Conservation (phyloP, 2,113 vertebrate species). For the Scytalopus superciliaris region DNA sequence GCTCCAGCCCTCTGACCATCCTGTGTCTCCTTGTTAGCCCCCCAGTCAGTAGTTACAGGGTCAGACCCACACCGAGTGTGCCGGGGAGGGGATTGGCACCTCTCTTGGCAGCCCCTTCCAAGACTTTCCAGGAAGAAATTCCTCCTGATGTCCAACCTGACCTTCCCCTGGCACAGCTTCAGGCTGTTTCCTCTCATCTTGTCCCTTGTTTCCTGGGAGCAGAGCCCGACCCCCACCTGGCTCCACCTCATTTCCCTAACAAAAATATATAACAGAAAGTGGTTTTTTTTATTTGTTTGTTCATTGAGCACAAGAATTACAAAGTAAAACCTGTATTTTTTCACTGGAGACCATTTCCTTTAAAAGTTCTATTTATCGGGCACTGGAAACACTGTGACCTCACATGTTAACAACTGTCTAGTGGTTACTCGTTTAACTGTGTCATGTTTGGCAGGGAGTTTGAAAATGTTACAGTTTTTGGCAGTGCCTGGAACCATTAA, state of each 20-base stretch:
- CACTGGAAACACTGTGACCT: not conserved
- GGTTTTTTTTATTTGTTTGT: too few relatives aligned
- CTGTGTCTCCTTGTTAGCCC: not conserved
- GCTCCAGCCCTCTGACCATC: not conserved
- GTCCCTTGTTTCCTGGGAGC: not conserved
- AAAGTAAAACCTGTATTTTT: not conserved
- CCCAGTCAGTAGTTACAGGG: too few relatives aligned
- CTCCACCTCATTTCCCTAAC: not conserved
- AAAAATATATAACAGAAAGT: not conserved
- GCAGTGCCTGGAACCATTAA: not conserved
- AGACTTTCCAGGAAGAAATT: not conserved
- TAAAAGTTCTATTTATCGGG: not conserved
- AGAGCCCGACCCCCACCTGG: not conserved
- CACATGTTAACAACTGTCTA: not conserved
- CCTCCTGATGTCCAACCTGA: not conserved
- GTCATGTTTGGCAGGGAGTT: not conserved
- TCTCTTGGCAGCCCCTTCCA: not conserved
- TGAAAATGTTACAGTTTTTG: not conserved
- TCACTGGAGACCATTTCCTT: not conserved
- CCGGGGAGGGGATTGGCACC: too few relatives aligned
- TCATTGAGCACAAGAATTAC: not conserved
- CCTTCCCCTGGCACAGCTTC: not conserved
- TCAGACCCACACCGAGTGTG: too few relatives aligned
- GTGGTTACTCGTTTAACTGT: not conserved
- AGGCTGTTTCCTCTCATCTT: not conserved